Percentiles rank a stretch among this genome's conserved stretches.
These are phyloP conservation scores for Fringilla coelebs DNA, from an alignment of 2,797 vertebrate genomes.

Conservation along the genomic window DNA sequence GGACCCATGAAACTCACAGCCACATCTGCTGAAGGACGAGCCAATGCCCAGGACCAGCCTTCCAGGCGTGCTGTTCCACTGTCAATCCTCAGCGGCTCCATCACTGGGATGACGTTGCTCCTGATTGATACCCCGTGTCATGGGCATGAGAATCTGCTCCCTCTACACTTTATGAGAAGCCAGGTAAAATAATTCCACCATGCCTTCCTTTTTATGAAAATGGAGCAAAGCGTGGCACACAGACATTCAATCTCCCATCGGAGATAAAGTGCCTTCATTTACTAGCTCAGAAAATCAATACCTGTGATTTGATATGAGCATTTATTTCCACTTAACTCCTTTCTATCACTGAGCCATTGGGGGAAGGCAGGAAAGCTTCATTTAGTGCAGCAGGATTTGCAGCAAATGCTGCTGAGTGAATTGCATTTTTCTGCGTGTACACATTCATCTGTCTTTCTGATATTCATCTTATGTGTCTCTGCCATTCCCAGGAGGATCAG, in stretches of 20 bases:
- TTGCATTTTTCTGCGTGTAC: conserved; percentile 20
- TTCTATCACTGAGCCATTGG: conserved; percentile 61
- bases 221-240: conserved; percentile 56
- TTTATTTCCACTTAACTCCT: conserved; percentile 74
- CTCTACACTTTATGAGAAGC: conserved; percentile 46
- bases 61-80: neutral
- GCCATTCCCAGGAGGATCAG: neutral
- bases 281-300: conserved; percentile 72
- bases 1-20: neutral
- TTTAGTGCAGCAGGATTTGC: conserved; percentile 57
- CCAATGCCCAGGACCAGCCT: neutral
- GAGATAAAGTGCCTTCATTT: conserved; percentile 73
- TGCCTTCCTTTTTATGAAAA: conserved; percentile 71
- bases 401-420: neutral
- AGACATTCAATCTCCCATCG: conserved; percentile 66
- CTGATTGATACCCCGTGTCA: conserved; percentile 38
- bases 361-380: conserved; percentile 57
- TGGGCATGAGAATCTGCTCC: conserved; percentile 42
- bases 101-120: neutral
- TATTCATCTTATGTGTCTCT: neutral
- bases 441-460: conserved; percentile 13
- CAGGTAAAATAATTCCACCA: conserved; percentile 62
- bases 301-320: conserved; percentile 71
- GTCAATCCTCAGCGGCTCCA: neutral
- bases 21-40: neutral